phyloP scores from a whole-genome alignment of 2,888 invertebrate genomes.

The Leptopilina drosophilae region DNA sequence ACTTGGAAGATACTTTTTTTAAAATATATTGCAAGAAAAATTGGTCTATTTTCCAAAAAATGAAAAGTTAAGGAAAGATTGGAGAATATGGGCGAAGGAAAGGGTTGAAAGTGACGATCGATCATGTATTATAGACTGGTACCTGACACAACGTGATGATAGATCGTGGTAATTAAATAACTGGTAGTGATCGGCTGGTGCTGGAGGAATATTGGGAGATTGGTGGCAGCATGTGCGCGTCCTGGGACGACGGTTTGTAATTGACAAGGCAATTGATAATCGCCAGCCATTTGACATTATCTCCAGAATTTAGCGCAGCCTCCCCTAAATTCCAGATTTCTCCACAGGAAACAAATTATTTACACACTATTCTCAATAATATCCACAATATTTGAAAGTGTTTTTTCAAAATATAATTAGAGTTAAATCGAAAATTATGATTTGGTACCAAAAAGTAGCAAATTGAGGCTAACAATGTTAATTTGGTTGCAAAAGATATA shows the following conservation, averaged over 20 bases:
- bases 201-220: slow-evolving; percentile 59
- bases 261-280: slow-evolving; percentile 75
- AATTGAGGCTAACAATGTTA: too few relatives aligned
- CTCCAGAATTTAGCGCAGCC: slow-evolving; percentile 62
- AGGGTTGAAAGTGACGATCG: slow-evolving; percentile 64
- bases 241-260: slow-evolving; percentile 68
- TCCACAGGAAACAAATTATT: not conserved
- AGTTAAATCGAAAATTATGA: too few relatives aligned
- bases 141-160: slow-evolving; percentile 71
- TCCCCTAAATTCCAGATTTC: slow-evolving; percentile 32
- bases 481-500: too few relatives aligned
- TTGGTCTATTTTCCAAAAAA: too few relatives aligned
- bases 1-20: too few relatives aligned
- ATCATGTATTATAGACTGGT: slow-evolving; percentile 75
- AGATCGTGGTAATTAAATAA: slow-evolving; percentile 76
- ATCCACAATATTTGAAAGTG: too few relatives aligned
- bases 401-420: too few relatives aligned
- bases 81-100: slow-evolving; percentile 4
- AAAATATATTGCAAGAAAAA: too few relatives aligned
- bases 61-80: not conserved
- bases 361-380: not conserved
- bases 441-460: too few relatives aligned
- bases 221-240: slow-evolving; percentile 64
- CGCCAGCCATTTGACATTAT: slow-evolving; percentile 65
- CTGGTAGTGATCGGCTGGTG: slow-evolving; percentile 69